These are phyloP conservation scores for Notocelia uddmanniana DNA, from an alignment of 2,888 invertebrate species.

Conservation along the genomic window DNA sequence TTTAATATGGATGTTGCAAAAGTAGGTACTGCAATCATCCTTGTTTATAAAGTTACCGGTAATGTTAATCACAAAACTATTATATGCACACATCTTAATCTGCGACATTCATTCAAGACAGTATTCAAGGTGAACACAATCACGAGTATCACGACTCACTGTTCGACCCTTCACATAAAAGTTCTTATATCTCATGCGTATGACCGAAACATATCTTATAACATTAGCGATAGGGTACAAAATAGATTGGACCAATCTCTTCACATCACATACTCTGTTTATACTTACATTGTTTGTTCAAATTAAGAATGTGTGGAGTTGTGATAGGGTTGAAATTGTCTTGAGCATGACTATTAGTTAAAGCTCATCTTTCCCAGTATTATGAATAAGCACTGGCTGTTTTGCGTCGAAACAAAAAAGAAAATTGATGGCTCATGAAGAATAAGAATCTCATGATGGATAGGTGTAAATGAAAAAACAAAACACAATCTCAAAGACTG, in stretches of 20 bases:
- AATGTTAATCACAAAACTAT: constrained; percentile 18
- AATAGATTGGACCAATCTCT: neutral
- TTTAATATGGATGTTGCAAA: too few species aligned
- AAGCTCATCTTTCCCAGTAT: neutral
- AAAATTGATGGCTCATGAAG: neutral
- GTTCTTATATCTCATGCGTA: neutral
- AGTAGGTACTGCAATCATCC: neutral
- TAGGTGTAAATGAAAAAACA: neutral
- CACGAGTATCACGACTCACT: constrained; percentile 30
- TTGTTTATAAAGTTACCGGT: neutral
- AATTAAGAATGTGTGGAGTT: neutral
- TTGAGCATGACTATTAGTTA: neutral
- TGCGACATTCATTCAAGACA: constrained; percentile 13
- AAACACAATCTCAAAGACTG: neutral
- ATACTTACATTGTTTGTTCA: neutral
- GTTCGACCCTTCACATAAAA: constrained; percentile 4
- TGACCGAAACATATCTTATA: neutral
- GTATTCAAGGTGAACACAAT: constrained; percentile 30
- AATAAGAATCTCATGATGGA: neutral
- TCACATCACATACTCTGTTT: neutral
- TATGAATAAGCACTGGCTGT: neutral
- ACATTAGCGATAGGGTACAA: neutral
- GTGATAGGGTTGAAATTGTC: neutral
- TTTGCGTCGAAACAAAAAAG: constrained; percentile 10
- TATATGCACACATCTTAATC: neutral